Conservation (phyloP, 2,888 invertebrate species). For the Congeria kusceri region DNA sequence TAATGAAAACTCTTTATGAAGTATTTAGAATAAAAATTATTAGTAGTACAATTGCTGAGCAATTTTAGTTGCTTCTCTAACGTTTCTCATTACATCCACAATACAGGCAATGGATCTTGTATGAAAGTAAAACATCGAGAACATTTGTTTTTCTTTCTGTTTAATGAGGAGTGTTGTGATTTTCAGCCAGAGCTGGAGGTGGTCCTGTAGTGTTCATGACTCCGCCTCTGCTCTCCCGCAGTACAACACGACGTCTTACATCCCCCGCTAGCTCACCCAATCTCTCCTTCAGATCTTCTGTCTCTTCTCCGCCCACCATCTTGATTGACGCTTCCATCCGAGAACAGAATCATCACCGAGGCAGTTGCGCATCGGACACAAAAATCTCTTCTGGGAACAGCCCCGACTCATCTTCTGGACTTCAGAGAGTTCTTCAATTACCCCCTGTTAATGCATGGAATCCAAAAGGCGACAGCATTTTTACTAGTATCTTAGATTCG, state of each 20-base stretch:
- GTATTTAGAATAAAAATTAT: too few relatives aligned
- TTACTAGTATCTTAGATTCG: constrained; percentile 57
- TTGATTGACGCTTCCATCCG: constrained; percentile 42
- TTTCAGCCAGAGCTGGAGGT: constrained; percentile 21
- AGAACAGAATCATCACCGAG: constrained; percentile 4
- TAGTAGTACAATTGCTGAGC: too few relatives aligned
- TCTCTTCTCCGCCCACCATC: constrained; percentile 43
- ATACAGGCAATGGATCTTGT: too few relatives aligned
- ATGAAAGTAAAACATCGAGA: too few relatives aligned
- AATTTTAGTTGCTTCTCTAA: too few relatives aligned
- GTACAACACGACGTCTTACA: constrained; percentile 23
- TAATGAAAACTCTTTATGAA: too few relatives aligned
- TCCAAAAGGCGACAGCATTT: constrained; percentile 57
- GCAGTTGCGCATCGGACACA: background rate
- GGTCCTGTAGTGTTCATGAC: constrained; percentile 32
- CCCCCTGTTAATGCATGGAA: constrained; percentile 58
- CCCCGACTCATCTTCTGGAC: constrained; percentile 14
- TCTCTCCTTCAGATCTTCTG: constrained; percentile 28
- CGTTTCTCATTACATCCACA: too few relatives aligned
- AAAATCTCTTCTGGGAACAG: background rate
- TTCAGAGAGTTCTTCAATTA: constrained; percentile 45
- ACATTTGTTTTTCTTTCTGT: too few relatives aligned
- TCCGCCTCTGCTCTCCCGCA: constrained; percentile 21
- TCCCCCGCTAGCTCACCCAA: constrained; percentile 63
- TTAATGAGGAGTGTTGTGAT: too few relatives aligned